phyloP scores from a whole-genome alignment of 2,888 invertebrate genomes.

The Orchestes rusci region DNA sequence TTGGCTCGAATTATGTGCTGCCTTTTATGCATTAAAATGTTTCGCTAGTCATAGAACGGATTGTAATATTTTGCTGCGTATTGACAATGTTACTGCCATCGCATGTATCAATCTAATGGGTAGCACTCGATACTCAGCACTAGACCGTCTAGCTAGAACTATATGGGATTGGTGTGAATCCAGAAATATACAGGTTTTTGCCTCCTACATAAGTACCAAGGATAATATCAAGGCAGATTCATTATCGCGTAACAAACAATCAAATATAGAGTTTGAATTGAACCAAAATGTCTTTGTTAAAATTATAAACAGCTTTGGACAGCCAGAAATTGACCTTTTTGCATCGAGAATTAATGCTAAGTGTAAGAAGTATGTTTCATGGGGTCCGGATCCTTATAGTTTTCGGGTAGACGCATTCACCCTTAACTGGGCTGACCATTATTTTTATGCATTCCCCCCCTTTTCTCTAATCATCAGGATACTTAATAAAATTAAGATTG shows the following conservation, averaged over 20 bases:
- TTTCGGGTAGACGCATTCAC: too few species aligned
- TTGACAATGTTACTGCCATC: conserved; percentile 2
- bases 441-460: too few species aligned
- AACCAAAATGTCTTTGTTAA: too few species aligned
- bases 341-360: too few species aligned
- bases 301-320: too few species aligned
- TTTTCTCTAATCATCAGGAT: too few species aligned
- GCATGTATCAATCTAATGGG: conserved; percentile 1
- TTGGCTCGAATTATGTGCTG: not conserved
- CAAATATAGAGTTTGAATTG: not conserved
- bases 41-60: not conserved
- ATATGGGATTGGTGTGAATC: conserved; percentile 1
- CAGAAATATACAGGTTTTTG: not conserved
- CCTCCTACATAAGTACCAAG: conserved; percentile 3
- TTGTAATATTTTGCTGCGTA: not conserved
- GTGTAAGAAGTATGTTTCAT: too few species aligned
- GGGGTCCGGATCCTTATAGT: too few species aligned
- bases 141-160: not conserved
- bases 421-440: too few species aligned
- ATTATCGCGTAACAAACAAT: not conserved
- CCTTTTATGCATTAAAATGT: conserved; percentile 6
- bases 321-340: too few species aligned
- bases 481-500: too few species aligned
- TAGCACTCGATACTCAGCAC: not conserved
- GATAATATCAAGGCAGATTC: not conserved